Evolutionary conservation across 2,888 invertebrate genomes (phyloP), one percentile per base, ranked within the genome.

Genomic region (Germaria angustata): DNA sequence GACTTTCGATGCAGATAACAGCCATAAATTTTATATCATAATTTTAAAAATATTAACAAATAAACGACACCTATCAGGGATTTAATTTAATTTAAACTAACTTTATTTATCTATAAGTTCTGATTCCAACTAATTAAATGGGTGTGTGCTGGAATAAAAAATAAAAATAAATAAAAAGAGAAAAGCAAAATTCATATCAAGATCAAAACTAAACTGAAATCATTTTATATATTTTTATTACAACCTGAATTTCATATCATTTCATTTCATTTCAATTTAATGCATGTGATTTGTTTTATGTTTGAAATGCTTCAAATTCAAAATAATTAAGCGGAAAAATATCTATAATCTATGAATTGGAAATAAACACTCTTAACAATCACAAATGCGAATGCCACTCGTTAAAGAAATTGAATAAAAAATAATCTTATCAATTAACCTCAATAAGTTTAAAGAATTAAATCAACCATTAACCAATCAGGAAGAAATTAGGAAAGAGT

Each of bases 401-500:
- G 39, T 51, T 66, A 66, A 28, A 28, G 6, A 28, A 28, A 28
- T 28, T 5, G 6, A 28, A 28, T 28, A 28, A 3, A 53, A 28
- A 36, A 20, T 77, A 61, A 51, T 77, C 59, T 69, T 69, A 68
- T 77, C 77, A 61, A 61, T 61, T 53, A 44, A 61, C 51, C 53
- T 77, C 41, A 77, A 77, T 77, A 41, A 77, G 39, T 51, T 68
- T 49, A 11, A 51, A 68, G 59, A 51, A 68, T 51, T 68, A 34
- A 51, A 76, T 39, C 61, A 44, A 22, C 32, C 6, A 32, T 34
- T 36, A 59, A 32, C 77, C 69, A 77, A 69, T 77, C 61, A 46
- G 41, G 61, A 68, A 46, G 36, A 49, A 36, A 46, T 53, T 57
- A 22, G 11, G 3, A 36, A 32, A 22, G 22, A 44, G 28, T 17